Evolutionary conservation across 1,140 invertebrate genomes (phyloP).

Genomic region (Spodoptera frugiperda): DNA sequence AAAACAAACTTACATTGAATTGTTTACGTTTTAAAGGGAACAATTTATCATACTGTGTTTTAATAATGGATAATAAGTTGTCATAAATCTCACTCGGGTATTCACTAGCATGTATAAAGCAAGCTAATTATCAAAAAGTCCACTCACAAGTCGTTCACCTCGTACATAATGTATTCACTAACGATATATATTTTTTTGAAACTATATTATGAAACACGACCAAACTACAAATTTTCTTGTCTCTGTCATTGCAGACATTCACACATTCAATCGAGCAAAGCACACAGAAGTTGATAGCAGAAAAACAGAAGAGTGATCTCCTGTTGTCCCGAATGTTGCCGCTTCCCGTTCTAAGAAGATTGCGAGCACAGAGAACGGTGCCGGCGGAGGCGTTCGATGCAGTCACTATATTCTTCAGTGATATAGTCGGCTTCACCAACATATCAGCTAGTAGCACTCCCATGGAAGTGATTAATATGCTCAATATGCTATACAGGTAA

Average conservation of each 20-base stretch:
- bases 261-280: constrained; percentile 90
- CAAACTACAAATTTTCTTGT: no score
- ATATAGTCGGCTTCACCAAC: constrained; percentile 48
- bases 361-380: constrained; percentile 89
- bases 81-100: no score
- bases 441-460: constrained; percentile 87
- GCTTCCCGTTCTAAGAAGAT: constrained; percentile 88
- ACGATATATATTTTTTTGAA: no score
- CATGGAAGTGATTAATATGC: constrained; percentile 88
- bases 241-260: constrained; percentile 87
- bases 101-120: no score
- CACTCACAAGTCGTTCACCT: no score
- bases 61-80: no score
- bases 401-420: constrained; percentile 39
- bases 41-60: no score
- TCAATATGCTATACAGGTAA: constrained; percentile 81
- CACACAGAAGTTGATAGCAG: constrained; percentile 90
- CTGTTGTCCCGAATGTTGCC: constrained; percentile 91
- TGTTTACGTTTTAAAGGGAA: no score
- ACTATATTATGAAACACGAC: no score
- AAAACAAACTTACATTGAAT: no score
- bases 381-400: constrained; percentile 81
- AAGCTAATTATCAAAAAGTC: no score
- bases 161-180: no score
- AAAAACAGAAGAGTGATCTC: constrained; percentile 86